phyloP scores from a whole-genome alignment of 2,797 vertebrate genomes.

The Pygocentrus nattereri region DNA sequence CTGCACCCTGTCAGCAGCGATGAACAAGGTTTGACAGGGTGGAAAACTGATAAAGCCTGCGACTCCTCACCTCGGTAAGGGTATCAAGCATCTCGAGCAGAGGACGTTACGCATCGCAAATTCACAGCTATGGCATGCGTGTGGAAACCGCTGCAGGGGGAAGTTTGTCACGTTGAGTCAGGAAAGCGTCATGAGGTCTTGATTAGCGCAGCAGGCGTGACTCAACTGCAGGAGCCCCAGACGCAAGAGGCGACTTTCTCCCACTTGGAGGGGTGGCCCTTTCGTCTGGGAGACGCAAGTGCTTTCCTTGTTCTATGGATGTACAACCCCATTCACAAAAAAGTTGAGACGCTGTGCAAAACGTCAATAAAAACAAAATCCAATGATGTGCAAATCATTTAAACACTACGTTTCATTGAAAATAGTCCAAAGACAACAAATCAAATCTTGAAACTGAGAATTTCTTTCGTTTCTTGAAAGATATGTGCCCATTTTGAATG shows the following conservation, averaged over 20 bases:
- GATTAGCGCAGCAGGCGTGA: conserved; percentile 42
- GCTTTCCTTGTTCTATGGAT: conserved; percentile 5
- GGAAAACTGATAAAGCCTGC: conserved; percentile 8
- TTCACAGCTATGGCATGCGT: conserved; percentile 24
- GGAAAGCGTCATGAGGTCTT: conserved; percentile 31
- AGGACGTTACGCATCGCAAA: conserved; percentile 36
- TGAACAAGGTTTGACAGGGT: conserved; percentile 3
- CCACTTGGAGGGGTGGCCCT: neutral
- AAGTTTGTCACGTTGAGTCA: conserved; percentile 45
- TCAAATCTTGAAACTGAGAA: no score
- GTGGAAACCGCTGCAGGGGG: conserved; percentile 41
- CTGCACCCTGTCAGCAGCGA: conserved; percentile 5
- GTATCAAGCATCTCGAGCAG: conserved; percentile 15
- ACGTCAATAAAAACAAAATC: no score
- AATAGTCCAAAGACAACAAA: no score
- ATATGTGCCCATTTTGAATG: no score
- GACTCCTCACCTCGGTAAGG: neutral
- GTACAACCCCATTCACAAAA: no score
- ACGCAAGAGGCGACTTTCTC: conserved; percentile 27
- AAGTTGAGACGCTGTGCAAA: no score
- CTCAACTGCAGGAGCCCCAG: conserved; percentile 7
- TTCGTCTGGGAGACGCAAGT: neutral
- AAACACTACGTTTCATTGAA: no score
- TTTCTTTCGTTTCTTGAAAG: no score
- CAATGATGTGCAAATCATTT: no score